Conservation (phyloP, 2,113 vertebrate species). For the Ciconia boyciana region DNA sequence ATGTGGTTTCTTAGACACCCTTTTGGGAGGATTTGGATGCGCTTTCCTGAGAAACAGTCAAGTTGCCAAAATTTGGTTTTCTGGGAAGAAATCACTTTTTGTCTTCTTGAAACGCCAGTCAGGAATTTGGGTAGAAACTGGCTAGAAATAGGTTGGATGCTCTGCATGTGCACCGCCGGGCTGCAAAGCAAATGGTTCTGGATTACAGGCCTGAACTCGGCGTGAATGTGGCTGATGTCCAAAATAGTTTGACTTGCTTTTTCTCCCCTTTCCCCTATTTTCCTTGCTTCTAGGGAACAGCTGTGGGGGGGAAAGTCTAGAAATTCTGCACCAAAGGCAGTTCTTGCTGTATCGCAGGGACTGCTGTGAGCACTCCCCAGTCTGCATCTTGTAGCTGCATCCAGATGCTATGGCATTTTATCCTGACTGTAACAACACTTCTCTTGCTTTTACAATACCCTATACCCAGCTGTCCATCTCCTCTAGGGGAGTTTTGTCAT, state of each 20-base stretch:
- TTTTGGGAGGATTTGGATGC: not conserved
- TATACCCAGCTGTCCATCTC: not conserved
- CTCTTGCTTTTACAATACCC: not conserved
- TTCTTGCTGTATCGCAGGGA: not conserved
- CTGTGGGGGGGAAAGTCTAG: not conserved
- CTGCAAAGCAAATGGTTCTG: not conserved
- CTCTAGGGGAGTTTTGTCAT: not conserved
- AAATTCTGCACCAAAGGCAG: not conserved
- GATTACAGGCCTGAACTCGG: not conserved
- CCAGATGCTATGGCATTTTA: not conserved
- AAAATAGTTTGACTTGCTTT: not conserved
- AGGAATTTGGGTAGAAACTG: not conserved
- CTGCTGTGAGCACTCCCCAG: rapidly evolving
- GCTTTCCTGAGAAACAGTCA: not conserved
- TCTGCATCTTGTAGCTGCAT: not conserved
- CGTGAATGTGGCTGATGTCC: not conserved
- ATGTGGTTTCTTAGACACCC: not conserved
- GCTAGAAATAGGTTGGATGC: not conserved
- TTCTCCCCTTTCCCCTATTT: not conserved
- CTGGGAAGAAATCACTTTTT: not conserved
- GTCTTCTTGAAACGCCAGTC: not conserved
- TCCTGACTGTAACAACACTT: not conserved
- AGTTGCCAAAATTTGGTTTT: not conserved
- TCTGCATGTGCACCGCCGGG: not conserved
- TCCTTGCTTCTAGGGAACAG: not conserved